A percentile compares a stretch with the other conserved stretches of the same genome.
phyloP scores from a whole-genome alignment of 2,113 vertebrate genomes.

The Dascyllus trimaculatus region DNA sequence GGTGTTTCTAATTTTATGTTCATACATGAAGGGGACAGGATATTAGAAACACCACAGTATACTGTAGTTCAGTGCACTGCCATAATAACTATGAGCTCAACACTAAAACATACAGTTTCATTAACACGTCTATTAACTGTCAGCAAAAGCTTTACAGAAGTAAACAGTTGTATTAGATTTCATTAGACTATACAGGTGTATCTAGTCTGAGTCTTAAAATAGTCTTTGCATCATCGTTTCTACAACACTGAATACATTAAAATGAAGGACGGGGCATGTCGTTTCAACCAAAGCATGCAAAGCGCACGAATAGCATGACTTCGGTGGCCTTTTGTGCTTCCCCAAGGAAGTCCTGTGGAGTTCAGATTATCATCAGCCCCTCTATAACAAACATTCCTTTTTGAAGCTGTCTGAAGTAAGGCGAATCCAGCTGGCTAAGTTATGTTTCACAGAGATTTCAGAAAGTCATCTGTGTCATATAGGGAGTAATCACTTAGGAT shows the following conservation, averaged over 20 bases:
- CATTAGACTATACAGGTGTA: background rate
- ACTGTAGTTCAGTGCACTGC: too few species aligned
- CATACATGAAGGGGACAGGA: too few species aligned
- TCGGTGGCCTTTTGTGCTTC: slow-evolving; percentile 46
- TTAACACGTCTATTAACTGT: too few species aligned
- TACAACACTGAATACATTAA: slow-evolving; percentile 14
- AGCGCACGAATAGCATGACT: slow-evolving; percentile 25
- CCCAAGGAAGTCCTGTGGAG: slow-evolving; percentile 44
- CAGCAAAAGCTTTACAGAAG: background rate
- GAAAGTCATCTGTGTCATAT: slow-evolving; percentile 39
- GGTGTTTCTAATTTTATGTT: too few species aligned
- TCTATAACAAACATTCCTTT: slow-evolving; percentile 45
- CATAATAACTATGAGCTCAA: too few species aligned
- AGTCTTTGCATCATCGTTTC: background rate
- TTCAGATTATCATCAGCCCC: slow-evolving; percentile 61
- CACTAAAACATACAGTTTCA: too few species aligned
- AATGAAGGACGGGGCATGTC: slow-evolving; percentile 30
- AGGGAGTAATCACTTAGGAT: slow-evolving; percentile 26
- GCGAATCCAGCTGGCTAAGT: slow-evolving; percentile 41
- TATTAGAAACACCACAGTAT: too few species aligned
- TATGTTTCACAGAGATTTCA: slow-evolving; percentile 31
- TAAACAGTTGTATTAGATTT: background rate
- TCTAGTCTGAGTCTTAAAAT: background rate
- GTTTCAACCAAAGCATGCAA: slow-evolving; percentile 34
- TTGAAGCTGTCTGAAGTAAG: slow-evolving; percentile 36